Conservation (phyloP, 2,888 invertebrate genomes). For the Drosophila planitibia region DNA sequence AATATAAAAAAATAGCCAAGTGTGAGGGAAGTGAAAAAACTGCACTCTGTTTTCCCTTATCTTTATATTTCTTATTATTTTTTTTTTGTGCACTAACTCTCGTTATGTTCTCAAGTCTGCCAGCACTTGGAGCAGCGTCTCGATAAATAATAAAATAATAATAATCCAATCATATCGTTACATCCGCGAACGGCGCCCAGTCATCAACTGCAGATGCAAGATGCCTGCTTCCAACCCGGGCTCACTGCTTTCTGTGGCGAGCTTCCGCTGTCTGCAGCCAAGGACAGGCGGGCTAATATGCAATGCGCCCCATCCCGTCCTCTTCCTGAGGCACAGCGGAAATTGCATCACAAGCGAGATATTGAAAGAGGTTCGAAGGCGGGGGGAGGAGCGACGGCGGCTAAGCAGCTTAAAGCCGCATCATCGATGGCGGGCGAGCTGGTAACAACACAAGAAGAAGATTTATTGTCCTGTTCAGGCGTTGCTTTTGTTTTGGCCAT, state of each 20-base stretch:
- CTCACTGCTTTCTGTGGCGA: constrained; percentile 40
- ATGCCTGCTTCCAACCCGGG: constrained; percentile 10
- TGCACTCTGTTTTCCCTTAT: constrained; percentile 4
- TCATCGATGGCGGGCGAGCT: constrained; percentile 60
- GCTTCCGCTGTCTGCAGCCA: constrained; percentile 49
- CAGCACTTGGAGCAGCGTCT: constrained; percentile 65
- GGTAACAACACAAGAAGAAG: constrained; percentile 40
- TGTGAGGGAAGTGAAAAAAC: constrained; percentile 16
- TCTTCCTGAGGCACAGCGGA: constrained; percentile 64
- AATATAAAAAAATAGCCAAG: background rate
- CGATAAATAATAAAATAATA: constrained; percentile 83
- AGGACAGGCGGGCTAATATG: constrained; percentile 59
- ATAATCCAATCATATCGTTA: constrained; percentile 84
- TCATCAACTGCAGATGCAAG: constrained; percentile 51
- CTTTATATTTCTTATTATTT: constrained; percentile 3
- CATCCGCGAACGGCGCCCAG: constrained; percentile 72
- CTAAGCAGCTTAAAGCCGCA: constrained; percentile 79
- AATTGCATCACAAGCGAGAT: constrained; percentile 66
- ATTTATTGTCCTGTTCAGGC: constrained; percentile 60
- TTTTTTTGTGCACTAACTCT: constrained; percentile 6
- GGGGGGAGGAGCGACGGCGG: constrained; percentile 14
- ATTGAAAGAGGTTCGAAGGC: background rate
- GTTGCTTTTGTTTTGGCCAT: constrained; percentile 58
- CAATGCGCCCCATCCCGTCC: constrained; percentile 39
- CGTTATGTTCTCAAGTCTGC: constrained; percentile 11